A percentile compares a stretch with the other conserved stretches of the same genome.
These are phyloP conservation scores for Apodemia zela DNA, from an alignment of 2,888 invertebrate species.

Conservation along the genomic window DNA sequence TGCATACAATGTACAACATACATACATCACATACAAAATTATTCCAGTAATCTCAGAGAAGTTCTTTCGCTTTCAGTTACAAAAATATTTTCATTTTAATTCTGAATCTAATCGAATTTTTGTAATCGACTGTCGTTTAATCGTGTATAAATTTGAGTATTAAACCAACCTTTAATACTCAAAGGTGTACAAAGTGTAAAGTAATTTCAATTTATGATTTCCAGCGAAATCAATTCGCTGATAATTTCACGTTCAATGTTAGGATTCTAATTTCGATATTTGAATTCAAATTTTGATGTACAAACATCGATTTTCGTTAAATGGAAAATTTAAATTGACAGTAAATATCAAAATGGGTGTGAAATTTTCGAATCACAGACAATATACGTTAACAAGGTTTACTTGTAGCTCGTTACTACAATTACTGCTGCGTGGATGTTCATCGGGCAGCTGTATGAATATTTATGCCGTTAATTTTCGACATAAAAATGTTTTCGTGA, in stretches of 20 bases:
- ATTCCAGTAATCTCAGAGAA: too few relatives aligned
- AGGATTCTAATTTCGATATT: background rate
- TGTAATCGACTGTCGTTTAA: too few relatives aligned
- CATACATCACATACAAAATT: too few relatives aligned
- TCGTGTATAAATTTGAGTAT: too few relatives aligned
- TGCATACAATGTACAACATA: too few relatives aligned
- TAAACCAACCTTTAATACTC: too few relatives aligned
- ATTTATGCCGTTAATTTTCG: conserved; percentile 9
- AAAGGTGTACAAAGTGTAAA: too few relatives aligned
- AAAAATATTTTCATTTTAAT: too few relatives aligned
- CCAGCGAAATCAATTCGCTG: too few relatives aligned
- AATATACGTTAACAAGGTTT: conserved; percentile 11
- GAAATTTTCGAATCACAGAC: conserved; percentile 8
- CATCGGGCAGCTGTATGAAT: background rate
- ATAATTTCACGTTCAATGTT: background rate
- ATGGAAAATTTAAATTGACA: conserved; percentile 1
- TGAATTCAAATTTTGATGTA: background rate
- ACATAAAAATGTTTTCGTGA: conserved; percentile 7
- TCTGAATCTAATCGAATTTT: too few relatives aligned
- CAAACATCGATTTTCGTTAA: conserved; percentile 2
- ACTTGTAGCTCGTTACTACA: conserved; percentile 12
- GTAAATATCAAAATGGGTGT: conserved; percentile 4
- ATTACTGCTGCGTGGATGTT: background rate
- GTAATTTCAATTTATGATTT: too few relatives aligned
- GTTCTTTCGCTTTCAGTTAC: too few relatives aligned